phyloP scores from a whole-genome alignment of 2,113 vertebrate genomes.

The Rhizomys pruinosus region DNA sequence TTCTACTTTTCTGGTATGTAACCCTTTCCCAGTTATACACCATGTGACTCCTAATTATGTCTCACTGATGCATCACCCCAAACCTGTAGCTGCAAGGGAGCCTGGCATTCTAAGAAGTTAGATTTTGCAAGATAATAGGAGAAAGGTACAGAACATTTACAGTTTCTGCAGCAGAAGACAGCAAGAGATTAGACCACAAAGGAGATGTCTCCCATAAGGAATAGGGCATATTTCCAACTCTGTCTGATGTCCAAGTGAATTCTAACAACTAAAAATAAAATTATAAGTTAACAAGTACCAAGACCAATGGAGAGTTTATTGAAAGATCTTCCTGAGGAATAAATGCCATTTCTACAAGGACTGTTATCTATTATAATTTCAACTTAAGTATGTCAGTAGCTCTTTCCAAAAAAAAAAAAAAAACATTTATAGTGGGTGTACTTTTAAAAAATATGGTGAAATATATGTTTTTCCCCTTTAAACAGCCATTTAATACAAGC shows the following conservation, averaged over 20 bases:
- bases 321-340: neutral
- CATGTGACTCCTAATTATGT: neutral
- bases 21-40: neutral
- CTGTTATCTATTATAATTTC: neutral
- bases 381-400: neutral
- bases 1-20: neutral
- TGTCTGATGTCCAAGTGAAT: neutral
- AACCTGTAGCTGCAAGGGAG: constrained; percentile 40
- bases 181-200: neutral
- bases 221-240: neutral
- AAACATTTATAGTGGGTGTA: constrained; percentile 25
- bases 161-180: neutral
- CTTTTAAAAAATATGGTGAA: constrained; percentile 64
- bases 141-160: neutral
- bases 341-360: neutral
- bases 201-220: neutral
- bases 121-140: neutral
- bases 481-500: constrained; percentile 67
- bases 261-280: constrained; percentile 15
- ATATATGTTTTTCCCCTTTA: constrained; percentile 38
- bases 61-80: neutral
- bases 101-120: neutral
- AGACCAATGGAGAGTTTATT: constrained; percentile 36
- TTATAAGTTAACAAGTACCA: neutral
- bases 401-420: constrained; percentile 68